A percentile compares a stretch with the other conserved stretches of the same genome.
These are phyloP conservation scores for Melospiza georgiana DNA, from an alignment of 2,113 vertebrate species.

Conservation along the genomic window DNA sequence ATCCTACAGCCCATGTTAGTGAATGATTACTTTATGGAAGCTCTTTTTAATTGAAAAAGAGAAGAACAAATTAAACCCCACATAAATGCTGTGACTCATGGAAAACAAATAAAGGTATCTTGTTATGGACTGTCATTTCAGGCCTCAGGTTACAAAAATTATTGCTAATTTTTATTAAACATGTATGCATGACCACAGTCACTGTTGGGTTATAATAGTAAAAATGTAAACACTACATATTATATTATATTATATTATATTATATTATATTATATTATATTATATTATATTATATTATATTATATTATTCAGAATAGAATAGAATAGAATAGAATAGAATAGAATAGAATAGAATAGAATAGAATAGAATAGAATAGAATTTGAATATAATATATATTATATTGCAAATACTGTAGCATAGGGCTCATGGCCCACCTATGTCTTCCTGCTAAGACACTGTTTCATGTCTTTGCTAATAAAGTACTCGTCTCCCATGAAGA, in stretches of 20 bases:
- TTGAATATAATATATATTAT: neutral
- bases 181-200: neutral
- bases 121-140: neutral
- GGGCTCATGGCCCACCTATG: neutral
- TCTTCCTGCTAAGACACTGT: neutral
- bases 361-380: too few species aligned
- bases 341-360: too few species aligned
- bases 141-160: neutral
- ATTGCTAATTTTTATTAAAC: conserved; percentile 35
- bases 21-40: neutral
- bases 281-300: neutral
- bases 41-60: neutral
- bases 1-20: neutral
- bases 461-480: neutral
- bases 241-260: too few species aligned
- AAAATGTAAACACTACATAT: neutral
- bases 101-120: conserved; percentile 23
- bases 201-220: neutral
- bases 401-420: neutral
- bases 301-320: too few species aligned
- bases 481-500: neutral
- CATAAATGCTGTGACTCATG: neutral
- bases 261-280: too few species aligned
- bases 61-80: neutral
- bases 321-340: too few species aligned